These are phyloP conservation scores for Nematolebias whitei DNA, from an alignment of 2,113 vertebrate genomes.

Conservation along the genomic window DNA sequence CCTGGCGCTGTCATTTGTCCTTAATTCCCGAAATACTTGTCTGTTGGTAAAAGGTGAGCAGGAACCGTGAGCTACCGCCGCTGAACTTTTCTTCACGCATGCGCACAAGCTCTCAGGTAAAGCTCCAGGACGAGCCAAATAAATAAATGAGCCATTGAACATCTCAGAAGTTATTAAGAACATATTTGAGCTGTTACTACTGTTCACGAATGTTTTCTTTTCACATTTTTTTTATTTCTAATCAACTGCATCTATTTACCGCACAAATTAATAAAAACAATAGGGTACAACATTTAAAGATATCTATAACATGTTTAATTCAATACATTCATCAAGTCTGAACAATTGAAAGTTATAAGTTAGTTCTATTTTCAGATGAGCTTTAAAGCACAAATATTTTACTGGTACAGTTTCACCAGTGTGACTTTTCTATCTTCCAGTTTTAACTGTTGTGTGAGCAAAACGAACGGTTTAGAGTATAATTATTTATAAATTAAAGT, in stretches of 20 bases:
- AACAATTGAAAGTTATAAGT: no score
- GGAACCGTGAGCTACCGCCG: conserved; percentile 45
- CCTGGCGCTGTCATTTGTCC: background rate
- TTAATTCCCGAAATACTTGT: conserved; percentile 42
- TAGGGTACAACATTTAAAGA: background rate
- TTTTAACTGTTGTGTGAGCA: no score
- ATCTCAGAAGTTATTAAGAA: background rate
- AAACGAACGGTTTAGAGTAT: no score
- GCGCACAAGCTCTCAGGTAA: conserved; percentile 45
- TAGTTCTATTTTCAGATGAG: no score
- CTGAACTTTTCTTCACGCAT: conserved; percentile 65
- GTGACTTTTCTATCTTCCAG: no score
- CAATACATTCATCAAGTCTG: no score
- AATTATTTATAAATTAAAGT: no score
- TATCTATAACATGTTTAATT: no score
- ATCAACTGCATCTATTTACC: background rate
- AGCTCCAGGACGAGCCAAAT: background rate
- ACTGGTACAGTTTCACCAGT: no score
- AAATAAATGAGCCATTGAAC: background rate
- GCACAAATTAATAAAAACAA: background rate
- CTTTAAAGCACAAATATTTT: no score
- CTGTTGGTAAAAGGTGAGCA: conserved; percentile 55
- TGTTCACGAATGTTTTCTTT: background rate
- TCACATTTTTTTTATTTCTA: background rate
- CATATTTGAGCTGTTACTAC: background rate